A percentile compares a stretch with the other conserved stretches of the same genome.
Evolutionary conservation across 2,888 invertebrate genomes (phyloP).

Genomic region (Odontothrips loti): DNA sequence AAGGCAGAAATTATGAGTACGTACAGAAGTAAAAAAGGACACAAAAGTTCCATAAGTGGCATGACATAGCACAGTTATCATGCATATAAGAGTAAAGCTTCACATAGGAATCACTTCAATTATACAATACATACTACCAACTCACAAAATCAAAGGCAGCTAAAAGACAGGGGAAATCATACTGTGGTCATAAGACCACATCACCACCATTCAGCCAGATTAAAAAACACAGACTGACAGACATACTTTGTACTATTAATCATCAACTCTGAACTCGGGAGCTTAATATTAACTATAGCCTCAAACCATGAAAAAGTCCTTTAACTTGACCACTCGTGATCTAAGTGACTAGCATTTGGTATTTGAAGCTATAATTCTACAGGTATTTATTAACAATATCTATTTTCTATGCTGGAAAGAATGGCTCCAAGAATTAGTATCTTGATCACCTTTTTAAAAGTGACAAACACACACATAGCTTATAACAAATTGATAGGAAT

Average conservation of each 20-base stretch:
- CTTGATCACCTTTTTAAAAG: neutral
- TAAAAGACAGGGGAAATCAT: neutral
- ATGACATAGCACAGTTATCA: neutral
- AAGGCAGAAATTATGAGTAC: neutral
- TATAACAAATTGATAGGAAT: slow-evolving; percentile 34
- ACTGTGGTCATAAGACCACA: neutral
- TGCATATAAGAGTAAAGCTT: neutral
- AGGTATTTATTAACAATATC: neutral
- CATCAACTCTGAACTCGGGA: neutral
- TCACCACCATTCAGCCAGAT: neutral
- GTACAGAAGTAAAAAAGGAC: neutral
- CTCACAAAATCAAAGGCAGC: neutral
- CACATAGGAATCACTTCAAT: neutral
- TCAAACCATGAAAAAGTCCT: neutral
- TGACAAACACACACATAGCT: neutral
- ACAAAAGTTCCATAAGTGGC: neutral
- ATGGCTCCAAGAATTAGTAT: neutral
- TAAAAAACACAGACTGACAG: no score
- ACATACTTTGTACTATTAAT: slow-evolving; percentile 1
- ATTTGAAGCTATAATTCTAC: neutral
- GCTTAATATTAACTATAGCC: neutral
- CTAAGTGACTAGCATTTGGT: neutral
- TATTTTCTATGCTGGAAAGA: neutral
- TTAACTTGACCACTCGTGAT: neutral
- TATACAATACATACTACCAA: neutral